Evolutionary conservation across 2,113 vertebrate genomes (phyloP).

Genomic region (Esox niger): DNA sequence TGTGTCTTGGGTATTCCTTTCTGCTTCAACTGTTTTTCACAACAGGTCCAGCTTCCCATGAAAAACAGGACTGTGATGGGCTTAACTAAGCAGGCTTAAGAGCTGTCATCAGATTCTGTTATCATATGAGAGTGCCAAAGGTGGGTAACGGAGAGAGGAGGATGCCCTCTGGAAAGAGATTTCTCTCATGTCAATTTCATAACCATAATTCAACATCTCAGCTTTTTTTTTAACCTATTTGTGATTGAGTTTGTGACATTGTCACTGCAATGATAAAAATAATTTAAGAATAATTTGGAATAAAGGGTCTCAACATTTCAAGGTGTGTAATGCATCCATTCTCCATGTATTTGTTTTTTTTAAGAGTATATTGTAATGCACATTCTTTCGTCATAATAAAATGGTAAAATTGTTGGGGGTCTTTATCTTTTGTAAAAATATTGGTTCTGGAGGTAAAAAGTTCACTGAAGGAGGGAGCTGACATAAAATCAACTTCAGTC

Average conservation of each 20-base stretch:
- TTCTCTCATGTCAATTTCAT: conserved; percentile 35
- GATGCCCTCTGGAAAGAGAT: conserved; percentile 15
- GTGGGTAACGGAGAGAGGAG: conserved; percentile 16
- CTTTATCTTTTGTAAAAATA: background rate
- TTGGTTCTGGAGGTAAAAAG: background rate
- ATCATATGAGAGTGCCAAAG: conserved; percentile 40
- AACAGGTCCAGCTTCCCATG: conserved; percentile 8
- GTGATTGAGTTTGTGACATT: conserved; percentile 28
- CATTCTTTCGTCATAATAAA: conserved; percentile 65
- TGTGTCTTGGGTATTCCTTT: background rate
- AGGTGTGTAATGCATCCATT: conserved; percentile 27
- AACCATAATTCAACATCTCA: conserved; percentile 34
- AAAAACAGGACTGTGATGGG: conserved; percentile 43
- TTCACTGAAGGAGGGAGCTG: background rate
- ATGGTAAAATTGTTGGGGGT: conserved; percentile 18
- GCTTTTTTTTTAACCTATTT: conserved; percentile 31
- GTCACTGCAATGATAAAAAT: conserved; percentile 32
- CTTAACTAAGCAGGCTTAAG: conserved; percentile 5
- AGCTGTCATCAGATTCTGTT: conserved; percentile 4
- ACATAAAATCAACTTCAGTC: background rate
- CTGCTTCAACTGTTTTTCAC: background rate
- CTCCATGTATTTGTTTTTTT: conserved; percentile 40
- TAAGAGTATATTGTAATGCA: conserved; percentile 59
- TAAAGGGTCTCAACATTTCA: conserved; percentile 18
- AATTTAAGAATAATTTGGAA: conserved; percentile 25